A percentile compares a stretch with the other conserved stretches of the same genome.
phyloP scores from a whole-genome alignment of 2,797 vertebrate species.

The Apodemus agrarius region DNA sequence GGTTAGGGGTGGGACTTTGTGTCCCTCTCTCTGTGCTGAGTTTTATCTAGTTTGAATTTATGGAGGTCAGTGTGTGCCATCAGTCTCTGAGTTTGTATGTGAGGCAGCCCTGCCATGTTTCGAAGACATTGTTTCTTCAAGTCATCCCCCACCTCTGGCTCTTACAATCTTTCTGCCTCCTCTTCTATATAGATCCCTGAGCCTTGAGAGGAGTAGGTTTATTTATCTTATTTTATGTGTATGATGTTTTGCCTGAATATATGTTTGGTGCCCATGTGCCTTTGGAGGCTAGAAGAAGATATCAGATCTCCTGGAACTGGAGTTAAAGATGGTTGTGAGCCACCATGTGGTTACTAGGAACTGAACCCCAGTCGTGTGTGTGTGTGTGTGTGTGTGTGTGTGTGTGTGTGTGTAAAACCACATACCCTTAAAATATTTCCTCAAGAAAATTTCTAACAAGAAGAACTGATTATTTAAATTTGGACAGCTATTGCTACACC shows the following conservation, averaged over 20 bases:
- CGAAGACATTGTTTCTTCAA: background rate
- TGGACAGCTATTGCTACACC: slow-evolving; percentile 37
- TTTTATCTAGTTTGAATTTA: background rate
- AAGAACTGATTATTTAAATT: slow-evolving; percentile 44
- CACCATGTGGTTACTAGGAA: background rate
- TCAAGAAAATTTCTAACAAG: slow-evolving; percentile 38
- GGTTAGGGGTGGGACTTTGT: background rate
- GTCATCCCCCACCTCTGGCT: background rate
- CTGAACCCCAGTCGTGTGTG: background rate
- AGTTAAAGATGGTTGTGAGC: background rate
- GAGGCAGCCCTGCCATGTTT: background rate
- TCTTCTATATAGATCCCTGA: background rate
- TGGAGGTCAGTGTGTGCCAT: background rate
- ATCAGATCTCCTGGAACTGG: background rate
- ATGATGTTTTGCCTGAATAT: background rate
- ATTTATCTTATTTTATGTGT: background rate
- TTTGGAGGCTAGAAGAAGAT: background rate
- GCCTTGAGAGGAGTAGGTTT: background rate
- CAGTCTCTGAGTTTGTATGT: background rate
- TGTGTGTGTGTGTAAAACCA: background rate
- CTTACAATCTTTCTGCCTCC: background rate
- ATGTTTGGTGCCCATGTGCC: background rate
- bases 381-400: background rate
- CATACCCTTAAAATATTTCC: slow-evolving; percentile 46
- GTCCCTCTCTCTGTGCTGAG: background rate